Base-by-base conservation (phyloP, 2,113 vertebrate genomes). In the Plecotus auritus region DNA sequence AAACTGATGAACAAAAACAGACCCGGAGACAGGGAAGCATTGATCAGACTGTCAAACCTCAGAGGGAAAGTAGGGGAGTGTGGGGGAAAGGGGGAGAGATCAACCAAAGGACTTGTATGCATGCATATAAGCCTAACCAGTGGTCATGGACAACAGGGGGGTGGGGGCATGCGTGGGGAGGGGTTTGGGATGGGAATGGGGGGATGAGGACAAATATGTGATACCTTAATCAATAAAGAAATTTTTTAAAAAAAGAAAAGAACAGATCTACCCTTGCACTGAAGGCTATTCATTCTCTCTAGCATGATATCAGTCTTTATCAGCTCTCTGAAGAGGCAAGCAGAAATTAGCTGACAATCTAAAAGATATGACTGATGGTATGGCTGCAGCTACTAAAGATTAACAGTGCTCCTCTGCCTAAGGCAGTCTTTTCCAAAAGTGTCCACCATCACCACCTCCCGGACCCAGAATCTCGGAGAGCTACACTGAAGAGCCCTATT, bases 261-360 rank as follows among this genome's bases (percentile, higher is more conserved):
- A 94, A 35, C 51, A 83, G 20, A 93, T 42, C 69, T 1, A 74
- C 11, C n/a, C 37, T 96, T 86, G 88, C 32, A 95, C 76, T 90
- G 88, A 97, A 93, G 93, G n/a, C 12, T 74, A 87, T 74, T 80
- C 49, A 70, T 61, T 95, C 92, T 90, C 74, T 81, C 80, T 74
- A 91, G 47, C 1, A 3, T n/a, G 66, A 76, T 61, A 94, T 92
- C n/a, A 83, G 61, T 0, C 23, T 90, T 14, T 42, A 22, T 61
- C 5, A 35, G 47, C 40, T 94, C 92, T 94, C 86, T 0, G 74
- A 0, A 93, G 26, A 85, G 95, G 82, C 92, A 90, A 92, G 45
- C 0, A 96, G 17, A 81, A 97, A 96, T 37, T 80, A 96, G 45
- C 73, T 72, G 51, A 37, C 42, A 96, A 95, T 70, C 30, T 92